Base-by-base conservation (phyloP, 2,797 vertebrate genomes). In the Eleutherodactylus coqui region DNA sequence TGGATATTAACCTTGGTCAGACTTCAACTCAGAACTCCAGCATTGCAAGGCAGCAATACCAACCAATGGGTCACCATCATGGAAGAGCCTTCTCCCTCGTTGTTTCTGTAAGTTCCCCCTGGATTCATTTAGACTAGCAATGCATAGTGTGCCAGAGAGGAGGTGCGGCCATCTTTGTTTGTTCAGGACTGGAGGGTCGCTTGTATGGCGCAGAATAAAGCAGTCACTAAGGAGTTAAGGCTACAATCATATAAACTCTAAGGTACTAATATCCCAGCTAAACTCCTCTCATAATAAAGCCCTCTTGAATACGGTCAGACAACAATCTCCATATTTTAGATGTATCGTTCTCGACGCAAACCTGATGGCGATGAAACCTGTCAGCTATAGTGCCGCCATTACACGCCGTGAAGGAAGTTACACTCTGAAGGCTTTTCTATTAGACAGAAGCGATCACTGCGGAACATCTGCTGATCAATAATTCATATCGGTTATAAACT, bases 391-490 rank as follows among this genome's bases (percentile, higher is more conserved):
- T 45, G 17, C 75, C 75, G 69, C 90, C 91, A 88, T 91, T 91
- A 90, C 73, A 89, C 89, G 86, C 84, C 85, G 89, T 90, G 88
- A 90, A 92, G 91, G 91, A 88, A 89, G 89, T n/a, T 73, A 88
- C 89, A 88, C 80, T 47, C 88, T 92, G 92, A 91, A 92, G 89
- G 86, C 86, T 87, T n/a, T 89, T 79, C 89, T 92, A 90, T 92
- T 84, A 90, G 91, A 91, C 92, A 91, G 88, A 86, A 77, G 87
- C 88, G 87, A 94, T 92, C 92, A 94, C 83, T 88, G 91, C 88
- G 92, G 91, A 93, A 93, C 88, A 91, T 76, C 49, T 89, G 21
- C 38, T 29, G 51, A 94, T 94, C 90, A 94, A 94, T 95, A 90
- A 94, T 94, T 93, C 93, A 94, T 81, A 83, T 89, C 87, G 45